Conservation (phyloP, 2,113 vertebrate genomes). For the Gymnocephalus cernua region DNA sequence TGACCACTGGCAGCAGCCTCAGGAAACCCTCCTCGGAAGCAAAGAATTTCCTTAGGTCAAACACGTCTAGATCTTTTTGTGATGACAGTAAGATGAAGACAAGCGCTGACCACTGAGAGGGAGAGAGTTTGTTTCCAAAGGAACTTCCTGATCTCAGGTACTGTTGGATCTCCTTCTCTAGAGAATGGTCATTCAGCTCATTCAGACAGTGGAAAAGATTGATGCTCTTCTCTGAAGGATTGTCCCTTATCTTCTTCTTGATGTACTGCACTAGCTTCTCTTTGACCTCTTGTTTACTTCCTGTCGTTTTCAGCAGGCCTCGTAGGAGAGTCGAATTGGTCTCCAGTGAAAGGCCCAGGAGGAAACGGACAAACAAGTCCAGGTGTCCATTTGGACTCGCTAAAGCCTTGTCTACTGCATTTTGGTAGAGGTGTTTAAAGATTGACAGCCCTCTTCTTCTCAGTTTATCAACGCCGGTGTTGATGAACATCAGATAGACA, state of each 20-base stretch:
- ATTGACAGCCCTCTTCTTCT: neutral
- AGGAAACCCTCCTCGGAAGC: conserved; percentile 44
- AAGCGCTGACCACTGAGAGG: conserved; percentile 54
- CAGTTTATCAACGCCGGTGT: conserved; percentile 2
- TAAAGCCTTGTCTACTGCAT: conserved; percentile 30
- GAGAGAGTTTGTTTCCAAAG: conserved; percentile 13
- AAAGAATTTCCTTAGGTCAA: conserved; percentile 52
- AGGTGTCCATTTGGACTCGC: conserved; percentile 52
- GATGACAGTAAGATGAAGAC: conserved; percentile 53
- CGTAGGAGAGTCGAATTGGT: conserved; percentile 36
- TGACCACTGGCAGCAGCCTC: conserved; percentile 41
- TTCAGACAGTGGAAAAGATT: conserved; percentile 48
- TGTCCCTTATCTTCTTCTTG: conserved; percentile 26
- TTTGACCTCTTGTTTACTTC: neutral
- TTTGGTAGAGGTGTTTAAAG: conserved; percentile 3
- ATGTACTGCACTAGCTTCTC: conserved; percentile 13
- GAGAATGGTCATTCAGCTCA: conserved; percentile 45
- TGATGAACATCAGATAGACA: conserved; percentile 24
- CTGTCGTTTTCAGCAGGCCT: conserved; percentile 17
- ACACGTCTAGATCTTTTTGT: conserved; percentile 25
- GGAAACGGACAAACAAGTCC: conserved; percentile 57
- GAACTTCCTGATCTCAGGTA: neutral
- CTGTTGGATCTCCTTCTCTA: conserved; percentile 36
- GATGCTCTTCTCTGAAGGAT: conserved; percentile 43
- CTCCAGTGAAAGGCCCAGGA: conserved; percentile 47